phyloP scores from a whole-genome alignment of 1,140 invertebrate genomes.

The Caenorhabditis elegans region WBcel235 BX284606.5:8699001-8699500 shows the following conservation, averaged over 20 bases:
- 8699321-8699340: constrained; percentile 61
- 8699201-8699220: too few species aligned
- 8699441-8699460: constrained; percentile 60
- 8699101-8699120: background rate
- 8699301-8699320: constrained; percentile 44
- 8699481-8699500: constrained; percentile 36
- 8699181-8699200: too few species aligned
- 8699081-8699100: background rate
- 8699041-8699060: constrained; percentile 1
- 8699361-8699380: constrained; percentile 62
- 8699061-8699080: background rate
- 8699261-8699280: too few species aligned
- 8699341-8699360: constrained; percentile 61
- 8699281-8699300: background rate
- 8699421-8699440: constrained; percentile 62
- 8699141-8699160: too few species aligned
- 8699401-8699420: constrained; percentile 65
- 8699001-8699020: constrained; percentile 59
- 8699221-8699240: too few species aligned
- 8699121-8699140: background rate
- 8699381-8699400: constrained; percentile 62
- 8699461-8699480: constrained; percentile 53
- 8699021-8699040: constrained; percentile 34
- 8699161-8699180: too few species aligned
- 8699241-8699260: too few species aligned